phyloP scores from a whole-genome alignment of 2,113 vertebrate genomes.

The Strix uralensis region DNA sequence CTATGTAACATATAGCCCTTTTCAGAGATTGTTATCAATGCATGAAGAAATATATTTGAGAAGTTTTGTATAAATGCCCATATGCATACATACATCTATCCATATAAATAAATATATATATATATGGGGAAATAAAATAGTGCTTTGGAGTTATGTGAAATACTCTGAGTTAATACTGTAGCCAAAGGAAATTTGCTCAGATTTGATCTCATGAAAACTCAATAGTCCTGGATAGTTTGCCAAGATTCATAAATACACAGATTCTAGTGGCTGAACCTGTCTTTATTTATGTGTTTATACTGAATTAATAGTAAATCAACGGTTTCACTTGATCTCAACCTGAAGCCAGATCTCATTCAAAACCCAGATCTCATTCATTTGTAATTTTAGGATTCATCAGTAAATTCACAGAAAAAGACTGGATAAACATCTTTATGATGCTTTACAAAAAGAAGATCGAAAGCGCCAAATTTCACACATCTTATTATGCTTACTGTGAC shows the following conservation, averaged over 20 bases:
- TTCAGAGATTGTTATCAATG: neutral
- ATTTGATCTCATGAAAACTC: neutral
- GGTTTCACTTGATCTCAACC: neutral
- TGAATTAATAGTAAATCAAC: neutral
- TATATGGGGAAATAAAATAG: neutral
- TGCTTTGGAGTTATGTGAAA: neutral
- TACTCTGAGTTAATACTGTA: neutral
- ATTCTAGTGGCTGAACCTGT: neutral
- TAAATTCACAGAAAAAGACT: neutral
- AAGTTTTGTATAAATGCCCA: neutral
- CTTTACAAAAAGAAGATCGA: neutral
- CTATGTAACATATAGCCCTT: neutral
- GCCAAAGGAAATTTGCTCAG: neutral
- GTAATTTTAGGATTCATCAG: neutral
- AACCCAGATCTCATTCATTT: neutral
- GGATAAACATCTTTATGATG: neutral
- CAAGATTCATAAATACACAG: neutral
- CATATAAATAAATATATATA: neutral
- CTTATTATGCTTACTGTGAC: neutral
- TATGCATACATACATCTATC: neutral
- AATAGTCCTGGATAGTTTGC: neutral
- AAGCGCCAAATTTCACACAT: neutral
- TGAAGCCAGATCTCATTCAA: neutral
- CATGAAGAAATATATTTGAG: neutral
- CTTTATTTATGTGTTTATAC: neutral